A percentile compares a stretch with the other conserved stretches of the same genome.
Evolutionary conservation across 2,797 vertebrate species (phyloP).

Genomic region (Sciurus vulgaris): DNA sequence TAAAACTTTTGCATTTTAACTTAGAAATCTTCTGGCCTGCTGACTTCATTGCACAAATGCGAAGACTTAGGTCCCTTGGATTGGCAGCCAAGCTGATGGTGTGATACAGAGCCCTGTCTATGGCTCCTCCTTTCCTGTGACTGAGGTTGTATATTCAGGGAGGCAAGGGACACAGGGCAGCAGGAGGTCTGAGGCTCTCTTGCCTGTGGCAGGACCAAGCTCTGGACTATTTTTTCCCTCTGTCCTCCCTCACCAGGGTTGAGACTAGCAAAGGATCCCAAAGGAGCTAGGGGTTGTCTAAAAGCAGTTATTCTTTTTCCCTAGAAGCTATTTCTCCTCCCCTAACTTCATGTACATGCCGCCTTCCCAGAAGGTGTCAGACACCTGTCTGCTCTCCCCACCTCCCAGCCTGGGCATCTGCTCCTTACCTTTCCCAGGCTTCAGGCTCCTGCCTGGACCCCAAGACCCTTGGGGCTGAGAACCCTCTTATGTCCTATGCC

Average conservation of each 20-base stretch:
- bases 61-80: not conserved
- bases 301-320: not conserved
- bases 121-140: not conserved
- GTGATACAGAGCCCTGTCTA: not conserved
- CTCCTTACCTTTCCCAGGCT: slow-evolving; percentile 42
- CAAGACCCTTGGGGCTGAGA: slow-evolving; percentile 32
- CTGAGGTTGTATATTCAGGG: not conserved
- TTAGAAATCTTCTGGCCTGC: not conserved
- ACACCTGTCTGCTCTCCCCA: slow-evolving; percentile 61
- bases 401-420: slow-evolving; percentile 37
- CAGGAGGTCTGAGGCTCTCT: not conserved
- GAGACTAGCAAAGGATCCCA: not conserved
- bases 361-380: slow-evolving; percentile 80
- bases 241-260: not conserved
- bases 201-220: not conserved
- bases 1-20: not conserved
- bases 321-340: slow-evolving; percentile 45
- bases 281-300: slow-evolving; percentile 31
- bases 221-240: not conserved
- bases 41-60: not conserved
- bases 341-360: slow-evolving; percentile 63
- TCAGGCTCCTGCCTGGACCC: not conserved
- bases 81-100: not conserved
- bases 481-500: not conserved
- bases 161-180: not conserved